Evolutionary conservation across 2,888 invertebrate species (phyloP).

Genomic region (Ptilodon capucinus): DNA sequence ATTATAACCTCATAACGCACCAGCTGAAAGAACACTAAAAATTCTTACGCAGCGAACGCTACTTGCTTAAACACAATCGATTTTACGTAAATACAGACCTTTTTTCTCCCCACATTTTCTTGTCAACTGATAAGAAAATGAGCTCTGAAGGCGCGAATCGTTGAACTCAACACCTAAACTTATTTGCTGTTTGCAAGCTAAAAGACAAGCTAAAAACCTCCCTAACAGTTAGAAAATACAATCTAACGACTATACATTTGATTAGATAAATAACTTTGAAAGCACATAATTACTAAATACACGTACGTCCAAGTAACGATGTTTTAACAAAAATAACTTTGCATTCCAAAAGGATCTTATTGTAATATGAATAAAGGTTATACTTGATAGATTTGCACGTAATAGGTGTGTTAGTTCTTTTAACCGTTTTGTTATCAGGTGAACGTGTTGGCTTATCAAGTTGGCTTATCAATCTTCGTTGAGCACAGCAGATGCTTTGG

Average conservation of each 20-base stretch:
- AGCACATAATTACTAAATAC: constrained; percentile 27
- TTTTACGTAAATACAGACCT: constrained; percentile 19
- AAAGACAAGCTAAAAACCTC: constrained; percentile 9
- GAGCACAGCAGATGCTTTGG: constrained; percentile 30
- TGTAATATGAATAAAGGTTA: fast-evolving
- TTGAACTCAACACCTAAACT: constrained; percentile 60
- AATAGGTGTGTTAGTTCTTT: constrained; percentile 12
- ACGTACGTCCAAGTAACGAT: constrained; percentile 22
- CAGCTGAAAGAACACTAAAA: too few relatives aligned
- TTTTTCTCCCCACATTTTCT: constrained; percentile 64
- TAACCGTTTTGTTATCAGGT: constrained; percentile 28
- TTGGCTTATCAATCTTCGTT: constrained; percentile 26
- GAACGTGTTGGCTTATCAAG: constrained; percentile 35
- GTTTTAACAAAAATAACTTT: constrained; percentile 21
- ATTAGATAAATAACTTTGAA: constrained; percentile 7
- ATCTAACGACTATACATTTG: neutral
- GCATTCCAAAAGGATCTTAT: constrained; percentile 3
- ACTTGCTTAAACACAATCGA: neutral
- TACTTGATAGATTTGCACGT: neutral
- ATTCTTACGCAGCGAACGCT: too few relatives aligned
- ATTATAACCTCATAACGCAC: too few relatives aligned
- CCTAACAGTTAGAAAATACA: neutral
- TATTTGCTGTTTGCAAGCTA: neutral
- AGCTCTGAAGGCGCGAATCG: constrained; percentile 73
- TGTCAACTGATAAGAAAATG: constrained; percentile 64